Evolutionary conservation across 2,888 invertebrate species (phyloP).

Genomic region (Agrotis segetum): DNA sequence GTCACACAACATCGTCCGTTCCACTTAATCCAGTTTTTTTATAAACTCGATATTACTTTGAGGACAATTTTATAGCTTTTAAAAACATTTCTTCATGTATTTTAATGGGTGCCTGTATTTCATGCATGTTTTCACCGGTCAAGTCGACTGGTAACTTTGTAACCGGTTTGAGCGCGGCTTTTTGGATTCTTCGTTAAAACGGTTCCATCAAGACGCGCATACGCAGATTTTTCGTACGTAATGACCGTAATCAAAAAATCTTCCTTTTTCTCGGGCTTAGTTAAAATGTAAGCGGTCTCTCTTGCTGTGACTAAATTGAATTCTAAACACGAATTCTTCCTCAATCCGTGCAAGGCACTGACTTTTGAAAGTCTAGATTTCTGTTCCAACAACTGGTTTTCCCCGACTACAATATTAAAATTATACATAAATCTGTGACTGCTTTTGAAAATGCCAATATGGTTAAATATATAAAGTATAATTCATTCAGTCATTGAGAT

Average conservation of each 20-base stretch:
- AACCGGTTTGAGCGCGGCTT: slow-evolving; percentile 53
- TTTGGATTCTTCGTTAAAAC: slow-evolving; percentile 15
- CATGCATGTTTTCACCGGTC: slow-evolving; percentile 60
- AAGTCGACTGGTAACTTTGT: slow-evolving; percentile 44
- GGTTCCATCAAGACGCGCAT: background rate
- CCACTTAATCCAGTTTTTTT: slow-evolving; percentile 36
- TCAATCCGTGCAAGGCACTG: slow-evolving; percentile 42
- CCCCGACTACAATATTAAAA: slow-evolving; percentile 21
- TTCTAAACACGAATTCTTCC: slow-evolving; percentile 48
- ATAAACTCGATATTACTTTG: slow-evolving; percentile 16
- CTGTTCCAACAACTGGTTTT: slow-evolving; percentile 41
- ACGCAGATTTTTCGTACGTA: slow-evolving; percentile 8
- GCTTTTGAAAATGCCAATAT: slow-evolving; percentile 13
- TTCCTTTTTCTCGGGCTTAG: background rate
- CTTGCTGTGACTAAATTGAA: slow-evolving; percentile 13
- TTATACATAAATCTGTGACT: slow-evolving; percentile 14
- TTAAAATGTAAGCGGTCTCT: slow-evolving; percentile 10
- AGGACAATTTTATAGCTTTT: slow-evolving; percentile 38
- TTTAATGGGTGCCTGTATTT: slow-evolving; percentile 47
- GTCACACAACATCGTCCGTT: slow-evolving; percentile 37
- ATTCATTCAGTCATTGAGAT: too few species aligned
- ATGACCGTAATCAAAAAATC: slow-evolving; percentile 14
- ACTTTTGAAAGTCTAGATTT: slow-evolving; percentile 50
- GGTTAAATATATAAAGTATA: too few species aligned
- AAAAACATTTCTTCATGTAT: slow-evolving; percentile 36